Conservation (phyloP, 2,888 invertebrate genomes). For the Philhelius pedissequus region DNA sequence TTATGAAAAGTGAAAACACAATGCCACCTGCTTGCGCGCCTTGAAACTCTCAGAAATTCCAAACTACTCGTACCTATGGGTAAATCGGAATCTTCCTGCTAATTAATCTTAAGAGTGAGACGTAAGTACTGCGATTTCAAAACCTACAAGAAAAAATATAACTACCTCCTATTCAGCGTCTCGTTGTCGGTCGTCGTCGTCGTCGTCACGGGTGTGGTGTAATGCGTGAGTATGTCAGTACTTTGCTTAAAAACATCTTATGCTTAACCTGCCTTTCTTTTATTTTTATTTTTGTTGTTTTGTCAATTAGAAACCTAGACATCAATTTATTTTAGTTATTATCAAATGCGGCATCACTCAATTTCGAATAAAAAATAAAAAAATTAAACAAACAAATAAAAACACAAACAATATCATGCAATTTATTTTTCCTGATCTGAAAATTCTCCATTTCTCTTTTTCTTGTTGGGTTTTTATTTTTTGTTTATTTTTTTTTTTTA, state of each 20-base stretch:
- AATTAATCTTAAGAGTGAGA: slow-evolving; percentile 44
- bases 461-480: background rate
- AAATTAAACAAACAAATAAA: background rate
- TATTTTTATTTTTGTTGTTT: background rate
- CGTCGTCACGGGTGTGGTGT: slow-evolving; percentile 2
- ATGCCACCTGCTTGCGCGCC: background rate
- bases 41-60: background rate
- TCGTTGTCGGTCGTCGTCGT: no score
- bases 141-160: background rate
- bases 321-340: slow-evolving; percentile 56
- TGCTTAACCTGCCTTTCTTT: background rate
- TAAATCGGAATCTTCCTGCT: slow-evolving; percentile 53
- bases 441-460: slow-evolving; percentile 38
- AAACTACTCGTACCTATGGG: background rate
- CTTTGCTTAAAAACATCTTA: background rate
- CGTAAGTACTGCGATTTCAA: slow-evolving; percentile 45
- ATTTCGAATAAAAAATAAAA: background rate
- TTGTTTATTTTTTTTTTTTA: background rate
- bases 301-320: slow-evolving; percentile 39
- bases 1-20: slow-evolving; percentile 60
- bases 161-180: background rate
- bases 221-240: slow-evolving; percentile 17
- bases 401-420: background rate
- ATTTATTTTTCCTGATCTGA: slow-evolving; percentile 30
- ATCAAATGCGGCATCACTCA: slow-evolving; percentile 52